Conservation (phyloP, 2,797 vertebrate species). For the Gorsachius magnificus region DNA sequence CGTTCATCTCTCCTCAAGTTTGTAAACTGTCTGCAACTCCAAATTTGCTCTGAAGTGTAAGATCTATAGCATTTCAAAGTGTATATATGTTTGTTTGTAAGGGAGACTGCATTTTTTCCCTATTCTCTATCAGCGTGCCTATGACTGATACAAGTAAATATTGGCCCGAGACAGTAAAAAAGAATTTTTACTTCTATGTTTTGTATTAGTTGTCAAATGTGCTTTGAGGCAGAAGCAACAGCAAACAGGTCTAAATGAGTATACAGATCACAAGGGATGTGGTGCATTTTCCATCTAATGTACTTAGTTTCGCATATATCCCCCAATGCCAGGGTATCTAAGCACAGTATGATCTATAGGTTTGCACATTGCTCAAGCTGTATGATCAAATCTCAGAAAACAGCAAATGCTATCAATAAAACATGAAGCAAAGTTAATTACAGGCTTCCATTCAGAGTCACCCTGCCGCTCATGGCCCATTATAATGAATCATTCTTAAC, state of each 20-base stretch:
- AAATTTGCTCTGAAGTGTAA: neutral
- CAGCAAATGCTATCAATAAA: constrained; percentile 74
- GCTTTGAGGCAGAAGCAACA: neutral
- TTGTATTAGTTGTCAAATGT: neutral
- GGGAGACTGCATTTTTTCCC: neutral
- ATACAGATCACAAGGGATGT: neutral
- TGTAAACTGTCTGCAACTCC: neutral
- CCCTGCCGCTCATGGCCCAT: constrained; percentile 60
- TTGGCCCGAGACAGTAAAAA: neutral
- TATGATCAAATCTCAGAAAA: constrained; percentile 52
- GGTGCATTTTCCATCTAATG: neutral
- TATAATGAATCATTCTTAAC: constrained; percentile 75
- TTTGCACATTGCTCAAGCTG: constrained; percentile 27
- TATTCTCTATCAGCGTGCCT: neutral
- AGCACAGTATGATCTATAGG: constrained; percentile 19
- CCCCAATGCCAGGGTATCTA: neutral
- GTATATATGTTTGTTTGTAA: neutral
- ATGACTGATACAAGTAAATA: neutral
- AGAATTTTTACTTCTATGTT: neutral
- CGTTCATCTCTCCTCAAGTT: neutral
- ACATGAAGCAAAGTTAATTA: constrained; percentile 77
- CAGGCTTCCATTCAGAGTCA: constrained; percentile 63
- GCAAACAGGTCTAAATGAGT: neutral
- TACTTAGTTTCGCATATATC: neutral
- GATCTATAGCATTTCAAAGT: neutral